phyloP scores from a whole-genome alignment of 2,113 vertebrate species.

The Sinocyclocheilus maitianheensis region DNA sequence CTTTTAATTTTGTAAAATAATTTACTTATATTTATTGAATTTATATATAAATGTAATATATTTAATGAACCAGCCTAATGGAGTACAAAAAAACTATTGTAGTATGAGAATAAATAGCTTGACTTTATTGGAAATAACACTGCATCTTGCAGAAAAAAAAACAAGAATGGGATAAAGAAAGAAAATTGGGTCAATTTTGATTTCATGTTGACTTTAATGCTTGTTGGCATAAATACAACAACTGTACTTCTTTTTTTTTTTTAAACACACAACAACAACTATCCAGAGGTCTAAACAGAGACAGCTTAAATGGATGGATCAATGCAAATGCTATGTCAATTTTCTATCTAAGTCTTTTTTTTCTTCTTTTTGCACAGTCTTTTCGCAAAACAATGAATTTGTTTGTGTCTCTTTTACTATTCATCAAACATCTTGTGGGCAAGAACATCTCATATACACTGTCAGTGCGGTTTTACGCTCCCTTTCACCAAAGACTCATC shows the following conservation, averaged over 20 bases:
- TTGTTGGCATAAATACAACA: background rate
- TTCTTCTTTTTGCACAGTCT: background rate
- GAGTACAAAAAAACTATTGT: too few species aligned
- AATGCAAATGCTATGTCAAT: background rate
- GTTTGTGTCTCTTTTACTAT: conserved; percentile 34
- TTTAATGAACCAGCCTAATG: too few species aligned
- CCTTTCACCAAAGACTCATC: conserved; percentile 46
- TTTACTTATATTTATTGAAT: too few species aligned
- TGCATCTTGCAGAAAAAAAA: too few species aligned
- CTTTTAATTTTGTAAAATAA: too few species aligned
- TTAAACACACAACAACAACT: background rate
- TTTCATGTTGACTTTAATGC: background rate
- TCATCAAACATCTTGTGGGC: conserved; percentile 11
- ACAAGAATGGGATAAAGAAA: background rate
- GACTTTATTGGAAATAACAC: too few species aligned
- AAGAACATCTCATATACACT: conserved; percentile 27
- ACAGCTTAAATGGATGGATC: background rate
- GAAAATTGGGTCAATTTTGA: background rate
- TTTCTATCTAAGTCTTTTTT: background rate
- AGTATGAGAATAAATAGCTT: too few species aligned
- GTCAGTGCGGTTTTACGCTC: conserved; percentile 56
- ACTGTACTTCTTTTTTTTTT: background rate
- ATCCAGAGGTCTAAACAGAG: background rate
- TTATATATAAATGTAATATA: too few species aligned
- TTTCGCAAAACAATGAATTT: conserved; percentile 29